Evolutionary conservation across 2,797 vertebrate genomes (phyloP).

Genomic region (Falco cherrug): DNA sequence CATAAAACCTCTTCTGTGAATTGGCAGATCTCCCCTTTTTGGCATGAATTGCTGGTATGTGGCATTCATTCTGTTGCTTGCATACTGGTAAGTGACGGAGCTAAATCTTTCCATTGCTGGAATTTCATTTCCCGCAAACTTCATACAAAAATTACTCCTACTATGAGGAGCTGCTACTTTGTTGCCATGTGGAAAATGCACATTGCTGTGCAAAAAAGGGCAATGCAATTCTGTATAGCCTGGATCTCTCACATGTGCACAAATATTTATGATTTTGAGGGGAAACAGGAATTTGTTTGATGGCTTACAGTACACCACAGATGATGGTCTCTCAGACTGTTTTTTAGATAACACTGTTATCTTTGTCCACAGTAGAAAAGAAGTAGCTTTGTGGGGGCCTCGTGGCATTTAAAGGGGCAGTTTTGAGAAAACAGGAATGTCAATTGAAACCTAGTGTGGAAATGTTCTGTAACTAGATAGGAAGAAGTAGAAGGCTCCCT

Average conservation of each 20-base stretch:
- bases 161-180: not conserved
- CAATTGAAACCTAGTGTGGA: not conserved
- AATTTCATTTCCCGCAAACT: conserved; percentile 30
- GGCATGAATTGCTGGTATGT: conserved; percentile 3
- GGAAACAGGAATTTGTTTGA: not conserved
- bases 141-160: not conserved
- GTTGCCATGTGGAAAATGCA: not conserved
- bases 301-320: not conserved
- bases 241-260: not conserved
- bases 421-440: not conserved
- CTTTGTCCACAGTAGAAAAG: conserved; percentile 3
- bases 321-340: not conserved
- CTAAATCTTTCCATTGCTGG: conserved; percentile 11
- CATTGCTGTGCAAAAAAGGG: not conserved
- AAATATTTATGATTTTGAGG: conserved; percentile 29
- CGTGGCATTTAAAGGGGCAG: not conserved
- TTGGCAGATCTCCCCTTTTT: conserved; percentile 32
- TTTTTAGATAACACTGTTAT: not conserved
- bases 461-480: not conserved
- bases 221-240: not conserved
- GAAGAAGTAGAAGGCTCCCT: not conserved
- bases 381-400: not conserved
- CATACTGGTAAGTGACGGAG: conserved; percentile 26
- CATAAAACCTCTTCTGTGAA: conserved; percentile 44
- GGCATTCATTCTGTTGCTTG: conserved; percentile 29